phyloP scores from a whole-genome alignment of 1,140 invertebrate genomes.

The Habropoda laboriosa region DNA sequence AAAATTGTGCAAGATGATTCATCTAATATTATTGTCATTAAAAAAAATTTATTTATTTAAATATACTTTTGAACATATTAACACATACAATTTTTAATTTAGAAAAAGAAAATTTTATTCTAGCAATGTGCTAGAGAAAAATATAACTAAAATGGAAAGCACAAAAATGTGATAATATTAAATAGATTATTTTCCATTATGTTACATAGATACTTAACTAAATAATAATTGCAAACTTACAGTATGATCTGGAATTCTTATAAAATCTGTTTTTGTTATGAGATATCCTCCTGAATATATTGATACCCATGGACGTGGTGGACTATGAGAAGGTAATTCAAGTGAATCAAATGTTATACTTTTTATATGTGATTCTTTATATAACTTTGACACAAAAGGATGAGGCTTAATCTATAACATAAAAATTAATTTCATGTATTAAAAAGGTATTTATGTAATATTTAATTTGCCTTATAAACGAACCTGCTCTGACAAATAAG shows the following conservation, averaged over 20 bases:
- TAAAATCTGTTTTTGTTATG: conserved; percentile 86
- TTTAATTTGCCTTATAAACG: conserved; percentile 12
- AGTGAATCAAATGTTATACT: conserved; percentile 87
- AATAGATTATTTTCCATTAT: not conserved
- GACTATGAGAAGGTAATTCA: conserved; percentile 89
- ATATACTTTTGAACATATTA: not conserved
- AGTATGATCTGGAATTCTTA: conserved; percentile 67
- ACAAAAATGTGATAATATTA: not conserved
- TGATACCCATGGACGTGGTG: conserved; percentile 91
- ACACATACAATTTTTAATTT: not conserved
- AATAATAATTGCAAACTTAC: conserved; percentile 6
- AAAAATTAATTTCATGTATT: conserved; percentile 14
- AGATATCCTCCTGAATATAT: conserved; percentile 88
- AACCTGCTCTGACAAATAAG: conserved; percentile 87
- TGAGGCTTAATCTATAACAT: conserved; percentile 86
- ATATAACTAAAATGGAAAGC: conserved; percentile 17
- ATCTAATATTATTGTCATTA: not conserved
- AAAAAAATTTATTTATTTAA: not conserved
- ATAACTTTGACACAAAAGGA: conserved; percentile 87
- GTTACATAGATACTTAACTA: not conserved
- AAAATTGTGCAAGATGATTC: not conserved
- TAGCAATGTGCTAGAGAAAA: conserved; percentile 1
- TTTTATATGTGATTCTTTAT: conserved; percentile 85
- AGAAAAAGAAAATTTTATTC: not conserved
- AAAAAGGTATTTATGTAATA: conserved; percentile 34